Base-by-base conservation (phyloP, 2,113 vertebrate species). In the Misgurnus mizolepis region DNA sequence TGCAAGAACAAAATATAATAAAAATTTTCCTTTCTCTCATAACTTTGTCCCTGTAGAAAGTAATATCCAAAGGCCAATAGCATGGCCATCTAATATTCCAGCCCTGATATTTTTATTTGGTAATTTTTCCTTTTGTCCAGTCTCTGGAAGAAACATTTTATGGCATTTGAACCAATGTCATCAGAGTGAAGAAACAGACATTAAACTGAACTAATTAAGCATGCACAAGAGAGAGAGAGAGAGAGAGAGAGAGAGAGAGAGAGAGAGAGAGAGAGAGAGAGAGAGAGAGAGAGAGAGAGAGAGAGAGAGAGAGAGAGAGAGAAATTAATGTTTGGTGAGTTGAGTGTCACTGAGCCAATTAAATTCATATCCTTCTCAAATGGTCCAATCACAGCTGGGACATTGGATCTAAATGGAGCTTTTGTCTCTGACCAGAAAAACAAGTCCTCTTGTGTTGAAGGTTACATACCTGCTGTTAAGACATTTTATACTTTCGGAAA, bases 361-460 rank as follows among this genome's bases (percentile, higher is more conserved):
- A 80, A 80, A 77, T 71, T 41, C 53, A 61, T 77, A 77, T 84
- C 67, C 73, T 84, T 75, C 67, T 83, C 64, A 83, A 79, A 75
- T 22, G 18, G 70, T 79, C 55, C 62, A 79, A 61, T 78, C 43
- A 34, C n/a, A 56, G 39, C 53, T 45, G 34, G 62, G 49, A n/a
- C n/a, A 64, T 49, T 43, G 17, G 70, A 60, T 39, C 18, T 67
- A 60, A 73, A 71, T 27, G 43, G 43, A 78, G 81, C 62, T 41
- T 74, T 79, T 82, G 76, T 83, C 65, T 78, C 27, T 58, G 50
- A 65, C 62, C 68, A 43, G 47, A 65, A 40, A 72, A 61, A 9
- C 60, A 58, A 64, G 47, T 11, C 53, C 55, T 80, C 27, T 55
- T 27, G 27, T 1, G 6, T 22, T 53, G 3, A 22, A 61, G 58